phyloP scores from a whole-genome alignment of 2,797 vertebrate genomes.

The Ptychadena robeensis region DNA sequence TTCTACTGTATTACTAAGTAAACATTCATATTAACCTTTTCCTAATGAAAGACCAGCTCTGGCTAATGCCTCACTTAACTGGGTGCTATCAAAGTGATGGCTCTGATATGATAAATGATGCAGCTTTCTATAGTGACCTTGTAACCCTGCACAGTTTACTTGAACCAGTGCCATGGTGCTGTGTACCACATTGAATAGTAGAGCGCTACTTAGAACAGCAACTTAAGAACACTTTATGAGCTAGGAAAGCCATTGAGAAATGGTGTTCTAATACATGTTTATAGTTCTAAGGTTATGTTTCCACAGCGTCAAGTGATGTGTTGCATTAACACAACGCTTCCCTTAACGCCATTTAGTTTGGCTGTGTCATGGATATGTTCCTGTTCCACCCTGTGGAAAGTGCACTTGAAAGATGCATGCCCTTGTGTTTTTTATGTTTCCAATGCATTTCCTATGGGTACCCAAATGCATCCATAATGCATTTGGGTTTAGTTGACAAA shows the following conservation, averaged over 20 bases:
- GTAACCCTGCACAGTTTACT: slow-evolving; percentile 69
- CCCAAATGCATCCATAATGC: too few species aligned
- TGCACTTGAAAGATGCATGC: too few species aligned
- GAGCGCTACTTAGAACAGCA: background rate
- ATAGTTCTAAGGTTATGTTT: too few species aligned
- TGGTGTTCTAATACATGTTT: background rate
- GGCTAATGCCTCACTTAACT: slow-evolving; percentile 70
- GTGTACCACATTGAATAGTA: slow-evolving; percentile 65
- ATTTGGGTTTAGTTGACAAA: too few species aligned
- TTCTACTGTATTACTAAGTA: slow-evolving; percentile 68
- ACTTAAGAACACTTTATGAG: background rate
- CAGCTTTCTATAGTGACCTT: slow-evolving; percentile 73
- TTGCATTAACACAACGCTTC: too few species aligned
- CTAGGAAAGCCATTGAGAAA: too few species aligned
- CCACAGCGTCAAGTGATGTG: too few species aligned
- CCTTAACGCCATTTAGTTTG: too few species aligned
- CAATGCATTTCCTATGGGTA: too few species aligned
- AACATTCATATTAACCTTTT: slow-evolving; percentile 71
- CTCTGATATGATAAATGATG: slow-evolving; percentile 75
- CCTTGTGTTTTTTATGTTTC: too few species aligned
- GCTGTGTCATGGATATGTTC: too few species aligned
- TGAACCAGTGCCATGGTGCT: slow-evolving; percentile 65
- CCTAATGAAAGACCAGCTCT: slow-evolving; percentile 66
- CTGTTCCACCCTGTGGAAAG: too few species aligned
- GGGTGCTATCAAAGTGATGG: slow-evolving; percentile 69